These are phyloP conservation scores for Biston betularia DNA, from an alignment of 2,888 invertebrate species.

Conservation along the genomic window DNA sequence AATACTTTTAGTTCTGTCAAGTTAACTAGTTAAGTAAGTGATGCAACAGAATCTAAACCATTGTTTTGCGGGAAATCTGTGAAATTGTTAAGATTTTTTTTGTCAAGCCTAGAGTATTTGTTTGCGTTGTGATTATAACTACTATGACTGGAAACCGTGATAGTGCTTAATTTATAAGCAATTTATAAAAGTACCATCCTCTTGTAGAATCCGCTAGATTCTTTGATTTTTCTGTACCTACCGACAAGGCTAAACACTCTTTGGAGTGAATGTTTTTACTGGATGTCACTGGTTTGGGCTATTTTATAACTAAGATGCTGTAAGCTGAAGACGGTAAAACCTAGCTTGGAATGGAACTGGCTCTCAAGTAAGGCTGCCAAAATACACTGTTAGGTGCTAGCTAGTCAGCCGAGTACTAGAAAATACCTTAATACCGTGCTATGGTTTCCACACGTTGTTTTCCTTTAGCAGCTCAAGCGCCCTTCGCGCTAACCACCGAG, in stretches of 20 bases:
- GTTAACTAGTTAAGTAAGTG: too few relatives aligned
- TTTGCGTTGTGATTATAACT: slow-evolving; percentile 30
- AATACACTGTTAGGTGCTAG: too few relatives aligned
- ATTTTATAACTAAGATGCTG: slow-evolving; percentile 6
- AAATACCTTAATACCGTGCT: too few relatives aligned
- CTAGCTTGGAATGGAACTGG: too few relatives aligned
- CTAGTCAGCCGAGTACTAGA: too few relatives aligned
- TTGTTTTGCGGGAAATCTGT: slow-evolving; percentile 15
- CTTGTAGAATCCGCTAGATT: slow-evolving; percentile 65
- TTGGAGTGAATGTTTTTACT: not conserved
- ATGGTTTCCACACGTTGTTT: too few relatives aligned
- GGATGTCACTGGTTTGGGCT: slow-evolving; percentile 1
- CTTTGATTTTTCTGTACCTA: slow-evolving; percentile 39
- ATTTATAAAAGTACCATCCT: slow-evolving; percentile 54
- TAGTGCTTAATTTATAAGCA: slow-evolving; percentile 73
- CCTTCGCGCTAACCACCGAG: too few relatives aligned
- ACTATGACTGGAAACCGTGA: slow-evolving; percentile 74
- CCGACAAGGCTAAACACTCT: not conserved
- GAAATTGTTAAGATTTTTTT: slow-evolving; percentile 28
- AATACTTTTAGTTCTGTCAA: too few relatives aligned
- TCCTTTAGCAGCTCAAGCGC: too few relatives aligned
- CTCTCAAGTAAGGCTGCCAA: too few relatives aligned
- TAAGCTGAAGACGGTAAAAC: too few relatives aligned
- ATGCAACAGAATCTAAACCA: too few relatives aligned
- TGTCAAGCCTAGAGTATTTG: slow-evolving; percentile 30